Base-by-base conservation (phyloP, 2,888 invertebrate species). In the Synanthedon andrenaeformis region DNA sequence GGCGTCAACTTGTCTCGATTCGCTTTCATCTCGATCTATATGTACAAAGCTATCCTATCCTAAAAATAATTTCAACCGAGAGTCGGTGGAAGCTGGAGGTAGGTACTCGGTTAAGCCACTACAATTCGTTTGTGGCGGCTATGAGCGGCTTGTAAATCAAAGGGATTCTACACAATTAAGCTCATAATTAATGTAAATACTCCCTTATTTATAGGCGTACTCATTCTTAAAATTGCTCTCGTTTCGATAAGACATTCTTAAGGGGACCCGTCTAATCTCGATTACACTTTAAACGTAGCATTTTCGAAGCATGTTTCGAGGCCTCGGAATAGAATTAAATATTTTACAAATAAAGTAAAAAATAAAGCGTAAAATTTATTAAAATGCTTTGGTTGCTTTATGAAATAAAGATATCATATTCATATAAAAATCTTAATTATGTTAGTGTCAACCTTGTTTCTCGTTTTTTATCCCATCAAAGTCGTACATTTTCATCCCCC, bases 121-220 rank as follows among this genome's bases (percentile, higher is more conserved):
- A 79, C 85, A 80, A 80, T 84, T 83, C 85, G 83, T 83, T 83
- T 76, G 84, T 78, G 84, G 85, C 79, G 76, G 82, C 83, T 78
- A 76, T 76, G 81, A 81, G 82, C 79, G 78, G 76, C 82, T 80
- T 84, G 82, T 87, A 86, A 86, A 87, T 87, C 86, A 87, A 87
- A 85, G 85, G 84, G 85, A 86, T 82, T 84, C 83, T 77, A 83
- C 79, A 81, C 83, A 82, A 87, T 86, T 85, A 85, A 85, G 84
- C 83, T 80, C 77, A 85, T 85, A 86, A 86, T 86, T 85, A 85
- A 86, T 85, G 84, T 83, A 82, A 82, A 81, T 79, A 75, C 81
- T 77, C 68, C 71, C 74, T 85, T 82, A 85, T 85, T 85, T 85
- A 85, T 85, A 82, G 83, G 70, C 74, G 70, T 70, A 77, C 76